Evolutionary conservation across 2,797 vertebrate genomes (phyloP), one percentile per base, ranked within the genome.

Genomic region (Leptodactylus fallax): DNA sequence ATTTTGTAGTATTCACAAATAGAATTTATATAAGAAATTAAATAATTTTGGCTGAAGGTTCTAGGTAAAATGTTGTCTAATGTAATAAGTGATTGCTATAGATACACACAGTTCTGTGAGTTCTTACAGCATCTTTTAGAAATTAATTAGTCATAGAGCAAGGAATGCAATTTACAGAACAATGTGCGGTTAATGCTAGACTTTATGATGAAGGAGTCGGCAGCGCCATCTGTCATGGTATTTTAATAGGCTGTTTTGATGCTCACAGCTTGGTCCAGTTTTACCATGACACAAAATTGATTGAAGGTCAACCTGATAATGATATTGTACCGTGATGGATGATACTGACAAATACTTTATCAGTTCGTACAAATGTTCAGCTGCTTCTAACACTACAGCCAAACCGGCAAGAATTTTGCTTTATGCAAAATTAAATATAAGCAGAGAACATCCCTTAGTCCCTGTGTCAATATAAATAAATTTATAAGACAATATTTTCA

Each of bases 191-290:
- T 89, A 86, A 89, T 85, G 79, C 56, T 69, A 82, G 69, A 76
- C 58, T 77, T 77, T 86, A 56, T 53, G 58, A 86, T 86, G 71
- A 83, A 83, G 74, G 79, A 86, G 79, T 61, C 79, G 79, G 84
- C 60, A 60, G 61, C 47, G 51, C 88, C 85, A 89, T 89, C 88
- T 89, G 87, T 89, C 87, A 86, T 86, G 88, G 60, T 86, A 86
- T 83, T 83, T 89, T 86, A 89, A 89, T 89, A 89, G 88, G 63
- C 79, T 89, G 87, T 89, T 89, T 89, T 86, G 84, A 89, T 89
- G 88, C 88, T 79, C 88, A 76, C 88, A 86, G 88, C 88, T 83
- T 89, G 88, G 88, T 86, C 79, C 80, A 86, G 79, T 89, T 89
- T 86, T 89, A 83, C 84, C 85, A 60, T 89, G 88, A 89, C 88